These are phyloP conservation scores for Ctenochaetus hawaiiensis DNA, from an alignment of 2,797 vertebrate genomes.

Conservation along the genomic window DNA sequence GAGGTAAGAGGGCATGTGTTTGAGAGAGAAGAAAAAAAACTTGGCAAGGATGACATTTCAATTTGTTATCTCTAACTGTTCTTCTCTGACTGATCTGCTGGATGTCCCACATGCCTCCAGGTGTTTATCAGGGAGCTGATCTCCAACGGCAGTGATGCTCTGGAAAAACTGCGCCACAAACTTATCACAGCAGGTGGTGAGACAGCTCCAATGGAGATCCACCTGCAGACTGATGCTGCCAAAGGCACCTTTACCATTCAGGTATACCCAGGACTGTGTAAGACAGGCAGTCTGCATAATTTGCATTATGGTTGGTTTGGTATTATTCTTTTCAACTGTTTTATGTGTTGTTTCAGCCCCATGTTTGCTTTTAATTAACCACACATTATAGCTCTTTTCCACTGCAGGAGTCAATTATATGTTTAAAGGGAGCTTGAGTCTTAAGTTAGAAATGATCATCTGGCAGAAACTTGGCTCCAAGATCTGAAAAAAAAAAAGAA, in stretches of 20 bases:
- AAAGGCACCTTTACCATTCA: slow-evolving; percentile 95
- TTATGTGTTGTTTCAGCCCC: not conserved
- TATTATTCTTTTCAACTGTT: not conserved
- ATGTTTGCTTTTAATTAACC: not conserved
- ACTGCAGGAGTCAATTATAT: not conserved
- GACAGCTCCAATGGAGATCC: slow-evolving; percentile 93
- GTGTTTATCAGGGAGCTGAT: slow-evolving; percentile 98
- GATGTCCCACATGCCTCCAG: slow-evolving; percentile 69
- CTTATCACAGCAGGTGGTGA: slow-evolving; percentile 86
- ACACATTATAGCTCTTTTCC: not conserved
- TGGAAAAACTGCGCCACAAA: slow-evolving; percentile 94
- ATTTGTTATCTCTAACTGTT: not conserved
- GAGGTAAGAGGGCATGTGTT: slow-evolving; percentile 85
- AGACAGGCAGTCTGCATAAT: not conserved
- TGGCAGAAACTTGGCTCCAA: not conserved
- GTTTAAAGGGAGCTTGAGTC: not conserved
- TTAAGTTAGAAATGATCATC: not conserved
- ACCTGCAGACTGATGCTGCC: slow-evolving; percentile 89
- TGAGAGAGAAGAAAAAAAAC: too few relatives aligned
- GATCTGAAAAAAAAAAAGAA: too few relatives aligned
- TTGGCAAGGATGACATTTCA: not conserved
- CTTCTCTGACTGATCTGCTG: not conserved
- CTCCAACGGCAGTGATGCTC: slow-evolving; percentile 94
- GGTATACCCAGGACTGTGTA: slow-evolving; percentile 77
- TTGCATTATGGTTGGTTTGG: not conserved